phyloP scores from a whole-genome alignment of 64 coral and sea anemone genomes.

The Montipora efflorescens region DNA sequence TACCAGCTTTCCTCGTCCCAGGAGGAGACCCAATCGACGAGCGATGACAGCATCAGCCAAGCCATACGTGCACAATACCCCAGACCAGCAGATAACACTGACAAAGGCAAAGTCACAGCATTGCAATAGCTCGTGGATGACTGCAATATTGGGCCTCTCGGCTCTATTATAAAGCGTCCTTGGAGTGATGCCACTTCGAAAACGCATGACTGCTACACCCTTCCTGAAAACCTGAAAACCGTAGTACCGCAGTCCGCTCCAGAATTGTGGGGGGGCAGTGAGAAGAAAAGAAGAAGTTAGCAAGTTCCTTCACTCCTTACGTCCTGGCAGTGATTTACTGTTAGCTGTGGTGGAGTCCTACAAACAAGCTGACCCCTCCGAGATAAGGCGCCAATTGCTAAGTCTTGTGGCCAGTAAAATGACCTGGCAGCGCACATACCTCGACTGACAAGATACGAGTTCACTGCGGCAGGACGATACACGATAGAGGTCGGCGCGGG shows the following conservation, averaged over 20 bases:
- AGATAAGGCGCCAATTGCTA: not conserved
- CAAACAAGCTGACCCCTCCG: slow-evolving; percentile 18
- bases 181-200: slow-evolving; percentile 25
- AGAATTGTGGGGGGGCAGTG: slow-evolving; percentile 45
- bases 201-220: slow-evolving; percentile 11
- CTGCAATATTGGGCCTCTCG: not conserved
- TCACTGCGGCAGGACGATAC: slow-evolving; percentile 44
- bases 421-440: slow-evolving; percentile 14
- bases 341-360: slow-evolving; percentile 45
- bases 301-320: not conserved
- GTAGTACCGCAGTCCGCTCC: slow-evolving; percentile 32
- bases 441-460: slow-evolving; percentile 35
- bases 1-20: not conserved
- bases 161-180: slow-evolving; percentile 24
- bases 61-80: not conserved
- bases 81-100: not conserved
- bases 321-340: not conserved
- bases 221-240: not conserved
- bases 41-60: too few species aligned
- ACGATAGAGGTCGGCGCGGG: slow-evolving; percentile 17
- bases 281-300: slow-evolving; percentile 8
- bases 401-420: slow-evolving; percentile 32
- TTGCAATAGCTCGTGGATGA: slow-evolving; percentile 18
- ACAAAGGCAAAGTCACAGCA: slow-evolving; percentile 4
- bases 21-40: not conserved